Percentiles rank a stretch among this genome's conserved stretches.
phyloP scores from a whole-genome alignment of 2,797 vertebrate genomes.

The Miichthys miiuy region DNA sequence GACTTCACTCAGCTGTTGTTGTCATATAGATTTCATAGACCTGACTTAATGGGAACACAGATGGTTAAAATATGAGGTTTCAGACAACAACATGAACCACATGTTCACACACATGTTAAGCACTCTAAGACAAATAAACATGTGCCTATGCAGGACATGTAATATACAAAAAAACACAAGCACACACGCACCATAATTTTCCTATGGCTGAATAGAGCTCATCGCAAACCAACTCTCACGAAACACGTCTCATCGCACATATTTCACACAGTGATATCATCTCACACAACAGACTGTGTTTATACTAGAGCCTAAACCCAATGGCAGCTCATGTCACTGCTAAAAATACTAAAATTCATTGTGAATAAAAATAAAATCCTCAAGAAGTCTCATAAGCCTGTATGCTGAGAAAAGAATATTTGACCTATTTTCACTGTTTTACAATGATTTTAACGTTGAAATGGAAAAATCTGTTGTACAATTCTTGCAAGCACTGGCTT shows the following conservation, averaged over 20 bases:
- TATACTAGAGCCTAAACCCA: slow-evolving; percentile 11
- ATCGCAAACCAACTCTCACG: slow-evolving; percentile 20
- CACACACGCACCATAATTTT: background rate
- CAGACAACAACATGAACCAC: slow-evolving; percentile 35
- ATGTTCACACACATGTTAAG: slow-evolving; percentile 15
- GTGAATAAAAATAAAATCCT: slow-evolving; percentile 25
- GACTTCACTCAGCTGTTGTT: slow-evolving; percentile 53
- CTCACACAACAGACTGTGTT: slow-evolving; percentile 44
- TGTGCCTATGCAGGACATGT: background rate
- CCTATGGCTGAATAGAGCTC: background rate
- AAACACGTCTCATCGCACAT: slow-evolving; percentile 50
- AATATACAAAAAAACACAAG: slow-evolving; percentile 12
- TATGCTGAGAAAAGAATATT: slow-evolving; percentile 20
- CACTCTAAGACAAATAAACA: slow-evolving; percentile 6
- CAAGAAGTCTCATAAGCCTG: background rate
- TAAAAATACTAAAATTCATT: background rate
- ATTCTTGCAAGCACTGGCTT: slow-evolving; percentile 1
- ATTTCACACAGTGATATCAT: slow-evolving; percentile 40
- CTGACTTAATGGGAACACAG: slow-evolving; percentile 64
- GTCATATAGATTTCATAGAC: slow-evolving; percentile 55
- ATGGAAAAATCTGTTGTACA: background rate
- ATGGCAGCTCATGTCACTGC: slow-evolving; percentile 19
- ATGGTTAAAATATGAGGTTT: slow-evolving; percentile 47
- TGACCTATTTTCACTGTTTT: slow-evolving; percentile 32
- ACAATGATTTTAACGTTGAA: background rate